Conservation (phyloP, 2,797 vertebrate species). For the Sphaeramia orbicularis region DNA sequence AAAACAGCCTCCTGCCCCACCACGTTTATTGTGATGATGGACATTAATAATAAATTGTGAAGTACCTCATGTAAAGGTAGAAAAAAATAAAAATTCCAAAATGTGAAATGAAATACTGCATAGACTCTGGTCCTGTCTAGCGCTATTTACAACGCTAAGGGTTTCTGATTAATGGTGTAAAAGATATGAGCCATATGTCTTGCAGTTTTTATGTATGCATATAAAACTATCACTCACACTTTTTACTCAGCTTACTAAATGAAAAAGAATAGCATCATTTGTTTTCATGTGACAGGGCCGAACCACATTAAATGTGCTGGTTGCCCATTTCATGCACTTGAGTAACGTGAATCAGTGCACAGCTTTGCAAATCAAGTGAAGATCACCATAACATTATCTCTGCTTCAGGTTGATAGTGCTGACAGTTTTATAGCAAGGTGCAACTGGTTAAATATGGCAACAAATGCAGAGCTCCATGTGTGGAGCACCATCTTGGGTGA, state of each 20-base stretch:
- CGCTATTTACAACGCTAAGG: no score
- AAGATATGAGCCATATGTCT: not conserved
- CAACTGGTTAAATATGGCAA: conserved; percentile 73
- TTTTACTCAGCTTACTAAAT: conserved; percentile 11
- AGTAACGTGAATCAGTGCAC: conserved; percentile 47
- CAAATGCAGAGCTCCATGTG: conserved; percentile 58
- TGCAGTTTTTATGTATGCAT: not conserved
- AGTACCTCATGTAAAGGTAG: not conserved
- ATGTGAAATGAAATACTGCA: not conserved
- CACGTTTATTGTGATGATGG: conserved; percentile 8
- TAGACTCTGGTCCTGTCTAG: no score
- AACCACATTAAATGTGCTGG: conserved; percentile 30
- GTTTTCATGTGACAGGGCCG: conserved; percentile 14
- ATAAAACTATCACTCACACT: not conserved
- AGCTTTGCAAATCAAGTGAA: conserved; percentile 63
- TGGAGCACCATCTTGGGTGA: conserved; percentile 50
- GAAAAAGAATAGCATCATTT: conserved; percentile 1
- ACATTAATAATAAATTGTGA: not conserved
- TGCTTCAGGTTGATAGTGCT: conserved; percentile 73
- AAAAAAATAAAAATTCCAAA: not conserved
- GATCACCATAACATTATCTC: conserved; percentile 61
- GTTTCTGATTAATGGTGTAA: no score
- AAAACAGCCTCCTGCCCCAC: not conserved
- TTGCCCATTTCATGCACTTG: conserved; percentile 27
- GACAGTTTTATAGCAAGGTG: conserved; percentile 78